A percentile compares a stretch with the other conserved stretches of the same genome.
Conservation (phyloP, 2,113 vertebrate species). For the Gracilinanus agilis region DNA sequence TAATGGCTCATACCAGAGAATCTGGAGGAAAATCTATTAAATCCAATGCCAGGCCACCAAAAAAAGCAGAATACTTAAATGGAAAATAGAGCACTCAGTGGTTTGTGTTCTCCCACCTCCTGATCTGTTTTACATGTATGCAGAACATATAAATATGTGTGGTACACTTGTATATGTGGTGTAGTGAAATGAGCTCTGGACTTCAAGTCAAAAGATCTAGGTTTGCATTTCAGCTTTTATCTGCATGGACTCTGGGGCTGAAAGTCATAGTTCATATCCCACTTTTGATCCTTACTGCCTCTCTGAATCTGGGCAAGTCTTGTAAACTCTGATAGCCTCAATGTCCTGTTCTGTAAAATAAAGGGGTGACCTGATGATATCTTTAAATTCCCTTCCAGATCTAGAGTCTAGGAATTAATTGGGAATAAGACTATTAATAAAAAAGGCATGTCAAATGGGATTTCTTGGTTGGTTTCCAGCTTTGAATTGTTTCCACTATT, state of each 20-base stretch:
- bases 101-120: accelerated
- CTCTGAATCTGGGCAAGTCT: not conserved
- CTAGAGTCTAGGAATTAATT: not conserved
- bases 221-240: not conserved
- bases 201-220: not conserved
- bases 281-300: not conserved
- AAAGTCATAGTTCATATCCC: not conserved
- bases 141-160: not conserved
- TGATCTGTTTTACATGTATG: not conserved
- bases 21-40: not conserved
- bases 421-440: not conserved
- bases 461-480: not conserved
- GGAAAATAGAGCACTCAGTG: not conserved
- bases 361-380: not conserved
- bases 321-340: not conserved
- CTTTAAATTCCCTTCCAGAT: not conserved
- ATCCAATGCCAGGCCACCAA: not conserved
- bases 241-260: not conserved
- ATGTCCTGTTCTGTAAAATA: not conserved
- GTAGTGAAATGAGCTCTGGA: not conserved
- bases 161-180: not conserved
- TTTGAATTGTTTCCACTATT: not conserved
- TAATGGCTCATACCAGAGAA: not conserved
- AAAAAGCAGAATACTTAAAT: not conserved
- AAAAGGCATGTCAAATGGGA: not conserved